A percentile compares a stretch with the other conserved stretches of the same genome.
Conservation (phyloP, 2,888 invertebrate species). For the Apomyelois bistriatella region DNA sequence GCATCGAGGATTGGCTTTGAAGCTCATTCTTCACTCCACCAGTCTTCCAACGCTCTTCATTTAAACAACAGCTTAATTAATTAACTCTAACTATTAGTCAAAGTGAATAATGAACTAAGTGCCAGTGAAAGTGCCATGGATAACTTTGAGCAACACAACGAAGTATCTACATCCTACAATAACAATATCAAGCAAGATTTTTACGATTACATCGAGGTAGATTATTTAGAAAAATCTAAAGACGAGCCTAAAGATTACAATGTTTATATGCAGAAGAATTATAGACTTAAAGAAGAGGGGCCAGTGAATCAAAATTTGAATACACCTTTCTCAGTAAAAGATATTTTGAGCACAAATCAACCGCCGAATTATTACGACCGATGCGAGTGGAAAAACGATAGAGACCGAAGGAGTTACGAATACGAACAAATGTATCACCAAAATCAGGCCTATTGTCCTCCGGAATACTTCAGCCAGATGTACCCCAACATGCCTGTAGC, state of each 20-base stretch:
- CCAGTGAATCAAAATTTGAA: slow-evolving; percentile 33
- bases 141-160: slow-evolving; percentile 62
- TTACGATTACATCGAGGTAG: slow-evolving; percentile 41
- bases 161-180: slow-evolving; percentile 59
- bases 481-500: slow-evolving; percentile 52
- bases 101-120: slow-evolving; percentile 45
- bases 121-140: slow-evolving; percentile 49
- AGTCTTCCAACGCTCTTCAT: slow-evolving; percentile 65
- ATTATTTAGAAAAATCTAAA: slow-evolving; percentile 38
- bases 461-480: slow-evolving; percentile 55
- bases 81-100: slow-evolving; percentile 41
- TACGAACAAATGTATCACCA: slow-evolving; percentile 52
- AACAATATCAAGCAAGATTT: slow-evolving; percentile 55
- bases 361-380: slow-evolving; percentile 54
- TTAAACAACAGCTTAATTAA: slow-evolving; percentile 59
- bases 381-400: slow-evolving; percentile 60
- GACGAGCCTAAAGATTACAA: slow-evolving; percentile 33
- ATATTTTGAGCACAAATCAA: slow-evolving; percentile 63
- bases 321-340: slow-evolving; percentile 70
- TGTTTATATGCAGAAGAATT: slow-evolving; percentile 38
- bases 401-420: slow-evolving; percentile 46
- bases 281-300: slow-evolving; percentile 51
- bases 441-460: slow-evolving; percentile 44
- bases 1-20: slow-evolving; percentile 63
- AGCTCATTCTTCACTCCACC: slow-evolving; percentile 57